Conservation (phyloP, 2,888 invertebrate species). For the Lamproptera curius region DNA sequence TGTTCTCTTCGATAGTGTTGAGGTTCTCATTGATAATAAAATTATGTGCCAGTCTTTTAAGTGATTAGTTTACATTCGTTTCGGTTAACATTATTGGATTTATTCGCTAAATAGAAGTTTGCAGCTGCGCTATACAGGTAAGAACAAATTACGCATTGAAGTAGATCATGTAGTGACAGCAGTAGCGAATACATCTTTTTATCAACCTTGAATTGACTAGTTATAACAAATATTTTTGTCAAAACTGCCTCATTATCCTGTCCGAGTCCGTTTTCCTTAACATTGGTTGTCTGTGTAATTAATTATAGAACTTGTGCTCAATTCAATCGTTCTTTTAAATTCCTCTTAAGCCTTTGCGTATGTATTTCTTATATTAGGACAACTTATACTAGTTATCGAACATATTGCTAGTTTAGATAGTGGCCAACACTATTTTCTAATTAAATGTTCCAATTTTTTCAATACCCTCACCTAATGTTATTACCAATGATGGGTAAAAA, state of each 20-base stretch:
- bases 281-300: no score
- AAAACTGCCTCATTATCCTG: background rate
- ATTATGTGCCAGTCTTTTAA: slow-evolving; percentile 35
- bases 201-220: slow-evolving; percentile 58
- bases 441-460: background rate
- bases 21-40: slow-evolving; percentile 53
- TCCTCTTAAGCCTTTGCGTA: background rate
- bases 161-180: slow-evolving; percentile 49
- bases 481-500: background rate
- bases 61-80: slow-evolving; percentile 46
- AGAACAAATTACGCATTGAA: slow-evolving; percentile 59
- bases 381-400: background rate
- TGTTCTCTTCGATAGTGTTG: slow-evolving; percentile 55
- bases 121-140: slow-evolving; percentile 45
- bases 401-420: background rate
- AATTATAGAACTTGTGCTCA: no score
- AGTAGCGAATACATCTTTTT: slow-evolving; percentile 52
- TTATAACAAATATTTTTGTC: slow-evolving; percentile 34
- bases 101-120: slow-evolving; percentile 35
- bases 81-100: slow-evolving; percentile 44
- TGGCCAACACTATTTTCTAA: background rate
- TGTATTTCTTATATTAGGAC: background rate
- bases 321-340: background rate
- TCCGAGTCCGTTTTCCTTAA: no score
- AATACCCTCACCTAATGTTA: background rate